Conservation (phyloP, 2,797 vertebrate species). For the Poecilia picta region DNA sequence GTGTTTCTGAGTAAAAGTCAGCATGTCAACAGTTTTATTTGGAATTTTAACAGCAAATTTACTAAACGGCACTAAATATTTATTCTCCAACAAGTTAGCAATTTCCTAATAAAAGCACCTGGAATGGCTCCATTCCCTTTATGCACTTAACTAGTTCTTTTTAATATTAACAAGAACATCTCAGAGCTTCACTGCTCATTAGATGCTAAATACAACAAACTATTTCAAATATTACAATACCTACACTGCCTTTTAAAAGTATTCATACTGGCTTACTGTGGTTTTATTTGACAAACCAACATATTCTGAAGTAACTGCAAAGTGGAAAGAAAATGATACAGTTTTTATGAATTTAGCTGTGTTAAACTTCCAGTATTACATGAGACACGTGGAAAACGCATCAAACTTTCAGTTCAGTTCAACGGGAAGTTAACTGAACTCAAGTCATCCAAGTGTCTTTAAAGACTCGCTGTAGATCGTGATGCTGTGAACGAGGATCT, state of each 20-base stretch:
- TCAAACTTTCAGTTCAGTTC: not conserved
- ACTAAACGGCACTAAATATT: constrained; percentile 9
- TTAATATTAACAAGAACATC: constrained; percentile 15
- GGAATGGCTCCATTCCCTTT: not conserved
- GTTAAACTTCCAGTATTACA: not conserved
- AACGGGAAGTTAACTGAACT: not conserved
- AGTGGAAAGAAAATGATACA: not conserved
- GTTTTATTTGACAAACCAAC: not conserved
- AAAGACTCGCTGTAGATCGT: not conserved
- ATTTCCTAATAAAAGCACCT: not conserved
- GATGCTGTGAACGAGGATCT: not conserved
- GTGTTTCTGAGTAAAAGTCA: constrained; percentile 36
- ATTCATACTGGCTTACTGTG: not conserved
- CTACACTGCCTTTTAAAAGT: not conserved
- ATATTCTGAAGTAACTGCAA: not conserved
- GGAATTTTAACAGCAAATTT: constrained; percentile 21
- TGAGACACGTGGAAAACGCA: not conserved
- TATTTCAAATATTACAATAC: constrained; percentile 18
- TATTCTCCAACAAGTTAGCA: constrained; percentile 1
- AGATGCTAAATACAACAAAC: constrained; percentile 19
- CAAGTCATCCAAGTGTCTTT: not conserved
- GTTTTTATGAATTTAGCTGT: not conserved
- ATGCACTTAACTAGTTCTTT: not conserved
- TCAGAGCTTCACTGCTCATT: constrained; percentile 2
- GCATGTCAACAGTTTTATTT: constrained; percentile 27